These are phyloP conservation scores for Rhopilema esculentum DNA, from an alignment of 30 jellyfish, hydroid and myxozoan species.

Conservation along the genomic window DNA sequence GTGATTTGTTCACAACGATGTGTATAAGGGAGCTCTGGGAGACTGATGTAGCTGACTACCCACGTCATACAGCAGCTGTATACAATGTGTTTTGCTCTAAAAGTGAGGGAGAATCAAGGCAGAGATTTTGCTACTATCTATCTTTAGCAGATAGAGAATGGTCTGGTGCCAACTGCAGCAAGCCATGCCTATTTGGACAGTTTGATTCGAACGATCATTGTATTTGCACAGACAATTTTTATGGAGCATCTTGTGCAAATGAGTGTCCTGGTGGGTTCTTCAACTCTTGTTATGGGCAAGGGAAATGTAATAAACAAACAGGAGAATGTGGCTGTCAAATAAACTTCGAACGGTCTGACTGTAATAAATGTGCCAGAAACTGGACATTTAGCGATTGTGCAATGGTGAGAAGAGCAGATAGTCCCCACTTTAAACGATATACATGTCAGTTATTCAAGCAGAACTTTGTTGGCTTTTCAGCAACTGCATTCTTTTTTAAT, in stretches of 20 bases:
- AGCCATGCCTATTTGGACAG: constrained; percentile 42
- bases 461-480: constrained; percentile 37
- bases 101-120: background rate
- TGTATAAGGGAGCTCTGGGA: constrained; percentile 56
- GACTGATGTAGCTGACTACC: background rate
- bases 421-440: constrained; percentile 6
- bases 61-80: constrained; percentile 28
- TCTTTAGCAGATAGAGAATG: constrained; percentile 22
- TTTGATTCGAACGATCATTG: constrained; percentile 25
- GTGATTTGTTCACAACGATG: background rate
- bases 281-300: constrained; percentile 58
- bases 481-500: constrained; percentile 1
- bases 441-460: constrained; percentile 54
- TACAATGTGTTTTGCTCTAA: constrained; percentile 11
- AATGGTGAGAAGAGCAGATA: constrained; percentile 13
- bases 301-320: constrained; percentile 31
- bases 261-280: constrained; percentile 62
- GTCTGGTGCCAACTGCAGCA: constrained; percentile 46
- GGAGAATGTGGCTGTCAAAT: constrained; percentile 53
- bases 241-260: constrained; percentile 29
- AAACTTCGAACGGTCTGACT: constrained; percentile 17
- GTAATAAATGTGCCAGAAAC: constrained; percentile 49
- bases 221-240: constrained; percentile 43
- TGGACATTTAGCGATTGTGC: constrained; percentile 64
- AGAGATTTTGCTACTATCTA: constrained; percentile 10